phyloP scores from a whole-genome alignment of 2,888 invertebrate genomes.

The Octonoba sinensis region DNA sequence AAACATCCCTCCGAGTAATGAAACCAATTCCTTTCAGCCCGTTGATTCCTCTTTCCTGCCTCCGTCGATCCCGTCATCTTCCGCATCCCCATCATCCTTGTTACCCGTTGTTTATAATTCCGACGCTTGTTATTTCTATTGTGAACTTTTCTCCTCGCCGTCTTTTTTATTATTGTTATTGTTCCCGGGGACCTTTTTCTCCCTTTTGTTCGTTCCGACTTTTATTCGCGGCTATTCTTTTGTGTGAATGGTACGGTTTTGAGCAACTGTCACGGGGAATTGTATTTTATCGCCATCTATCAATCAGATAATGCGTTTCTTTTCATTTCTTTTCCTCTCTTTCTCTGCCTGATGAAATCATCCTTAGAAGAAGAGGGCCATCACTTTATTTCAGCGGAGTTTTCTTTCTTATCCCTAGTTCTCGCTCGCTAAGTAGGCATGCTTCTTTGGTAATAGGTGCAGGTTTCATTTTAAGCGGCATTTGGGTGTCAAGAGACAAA shows the following conservation, averaged over 20 bases:
- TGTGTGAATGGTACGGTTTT: conserved; percentile 31
- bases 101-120: conserved; percentile 63
- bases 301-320: conserved; percentile 56
- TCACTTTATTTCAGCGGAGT: not conserved
- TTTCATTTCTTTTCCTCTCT: conserved; percentile 31
- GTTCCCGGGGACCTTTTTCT: conserved; percentile 27
- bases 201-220: conserved; percentile 48
- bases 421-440: not conserved
- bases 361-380: conserved; percentile 43
- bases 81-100: conserved; percentile 50
- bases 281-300: conserved; percentile 60
- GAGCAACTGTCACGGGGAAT: conserved; percentile 55
- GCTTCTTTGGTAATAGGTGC: too few species aligned
- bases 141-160: conserved; percentile 33
- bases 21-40: conserved; percentile 35
- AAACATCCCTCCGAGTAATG: conserved; percentile 24
- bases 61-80: conserved; percentile 19
- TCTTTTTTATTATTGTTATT: conserved; percentile 45
- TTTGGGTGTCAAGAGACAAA: too few species aligned
- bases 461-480: too few species aligned
- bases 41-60: conserved; percentile 17
- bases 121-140: conserved; percentile 59
- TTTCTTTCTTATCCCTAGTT: conserved; percentile 13
- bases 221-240: conserved; percentile 49
- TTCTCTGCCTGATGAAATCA: conserved; percentile 51